These are phyloP conservation scores for Phortica variegata DNA, from an alignment of 1,140 invertebrate species.

Conservation along the genomic window DNA sequence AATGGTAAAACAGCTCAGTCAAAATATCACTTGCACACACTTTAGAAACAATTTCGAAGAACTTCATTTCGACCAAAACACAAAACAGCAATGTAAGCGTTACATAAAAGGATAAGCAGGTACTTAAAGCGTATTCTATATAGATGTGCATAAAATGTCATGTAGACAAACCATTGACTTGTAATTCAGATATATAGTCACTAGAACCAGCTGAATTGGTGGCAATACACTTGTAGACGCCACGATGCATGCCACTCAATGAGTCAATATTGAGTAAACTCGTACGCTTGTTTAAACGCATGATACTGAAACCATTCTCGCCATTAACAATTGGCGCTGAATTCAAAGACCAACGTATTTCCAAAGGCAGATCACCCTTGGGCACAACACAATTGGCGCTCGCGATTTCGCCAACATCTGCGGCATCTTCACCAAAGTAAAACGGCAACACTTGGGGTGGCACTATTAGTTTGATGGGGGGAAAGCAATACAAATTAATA, in stretches of 20 bases:
- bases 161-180: conserved; percentile 63
- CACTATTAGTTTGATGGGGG: conserved; percentile 28
- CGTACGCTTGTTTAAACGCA: conserved; percentile 38
- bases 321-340: conserved; percentile 41
- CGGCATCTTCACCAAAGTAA: conserved; percentile 60
- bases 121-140: conserved; percentile 30
- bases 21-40: conserved; percentile 4
- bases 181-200: conserved; percentile 60
- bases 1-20: neutral
- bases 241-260: conserved; percentile 58
- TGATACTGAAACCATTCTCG: conserved; percentile 40
- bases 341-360: conserved; percentile 59
- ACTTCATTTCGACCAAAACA: conserved; percentile 9
- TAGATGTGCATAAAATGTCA: conserved; percentile 2
- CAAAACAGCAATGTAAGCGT: conserved; percentile 17
- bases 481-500: conserved; percentile 13
- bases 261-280: conserved; percentile 52
- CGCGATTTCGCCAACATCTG: conserved; percentile 62
- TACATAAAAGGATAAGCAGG: too few species aligned
- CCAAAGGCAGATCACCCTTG: conserved; percentile 61
- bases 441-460: conserved; percentile 61
- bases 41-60: neutral
- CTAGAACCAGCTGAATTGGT: conserved; percentile 61
- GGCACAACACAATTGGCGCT: conserved; percentile 61
- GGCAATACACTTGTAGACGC: conserved; percentile 62